Evolutionary conservation across 2,888 invertebrate species (phyloP), one percentile per base, ranked within the genome.

Genomic region (Hydraecia micacea): DNA sequence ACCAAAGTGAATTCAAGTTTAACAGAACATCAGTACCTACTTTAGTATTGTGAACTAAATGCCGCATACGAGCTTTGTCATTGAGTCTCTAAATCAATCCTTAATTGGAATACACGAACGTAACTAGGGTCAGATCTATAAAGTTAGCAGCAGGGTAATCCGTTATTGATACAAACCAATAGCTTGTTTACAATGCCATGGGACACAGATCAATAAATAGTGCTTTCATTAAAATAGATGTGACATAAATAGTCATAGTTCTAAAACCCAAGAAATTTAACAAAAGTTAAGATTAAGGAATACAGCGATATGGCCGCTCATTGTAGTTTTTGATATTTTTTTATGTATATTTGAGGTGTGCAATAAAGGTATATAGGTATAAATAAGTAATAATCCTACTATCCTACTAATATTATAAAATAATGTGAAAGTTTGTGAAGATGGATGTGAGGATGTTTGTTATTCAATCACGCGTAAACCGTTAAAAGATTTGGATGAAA

Each of bases 131-230:
- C 65, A 74, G 69, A 82, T 84, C 75, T 77, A 80, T 78, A 77
- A 84, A 88, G 81, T 87, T 85, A 81, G 80, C 67, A 84, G 58
- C 75, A 52, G 46, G 11, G 73, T 87, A 86, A 84, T 87, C 81
- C 77, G 73, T 83, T 86, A 89, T 89, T 87, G 81, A 85, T 85
- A 84, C 83, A 83, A 83, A 84, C 84, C 81, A 81, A 81, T 85
- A 28, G 58, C 69, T 15, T 79, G 80, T 86, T 77, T 86, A 81
- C 81, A 78, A 72, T 78, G 32, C 21, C 21, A 70, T 25, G 6
- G n/a, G 65, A n/a, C 81, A 84, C 25, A 84, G 84, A 87, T 63
- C 55, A 87, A 73, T 49, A 8, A 87, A 73, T 49, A 8, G 42
- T 62, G 32, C 15, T 49, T 58, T 8, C 5, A 18, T 46, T 69